These are phyloP conservation scores for Camponotus fellah DNA, from an alignment of 2,888 invertebrate genomes.

Conservation along the genomic window DNA sequence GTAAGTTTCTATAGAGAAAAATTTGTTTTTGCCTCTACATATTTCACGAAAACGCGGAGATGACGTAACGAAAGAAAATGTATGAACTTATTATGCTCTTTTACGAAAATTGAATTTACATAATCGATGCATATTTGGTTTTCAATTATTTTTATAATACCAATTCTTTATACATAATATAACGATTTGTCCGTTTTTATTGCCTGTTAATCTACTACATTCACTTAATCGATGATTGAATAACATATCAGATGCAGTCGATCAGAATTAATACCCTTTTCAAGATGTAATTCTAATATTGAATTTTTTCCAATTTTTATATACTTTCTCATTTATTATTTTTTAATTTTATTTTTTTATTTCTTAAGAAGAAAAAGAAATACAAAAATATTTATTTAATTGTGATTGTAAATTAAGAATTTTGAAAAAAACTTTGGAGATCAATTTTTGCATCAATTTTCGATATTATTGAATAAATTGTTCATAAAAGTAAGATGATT, in stretches of 20 bases:
- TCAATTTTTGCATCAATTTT: not conserved
- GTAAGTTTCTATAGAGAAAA: slow-evolving; percentile 17
- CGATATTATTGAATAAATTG: not conserved
- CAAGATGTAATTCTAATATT: not conserved
- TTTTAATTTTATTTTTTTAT: not conserved
- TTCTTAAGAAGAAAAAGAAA: not conserved
- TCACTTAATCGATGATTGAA: slow-evolving; percentile 3
- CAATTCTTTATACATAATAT: not conserved
- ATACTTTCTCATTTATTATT: not conserved
- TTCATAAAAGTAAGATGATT: not conserved
- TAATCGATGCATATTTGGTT: not conserved
- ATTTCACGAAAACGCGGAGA: slow-evolving; percentile 1
- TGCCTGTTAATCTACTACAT: slow-evolving; percentile 9
- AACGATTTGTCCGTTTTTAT: not conserved
- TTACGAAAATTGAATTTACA: not conserved
- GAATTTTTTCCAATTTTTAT: not conserved
- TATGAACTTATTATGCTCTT: not conserved
- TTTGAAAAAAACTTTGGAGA: not conserved
- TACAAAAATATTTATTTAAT: not conserved
- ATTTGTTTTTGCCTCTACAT: slow-evolving; percentile 11
- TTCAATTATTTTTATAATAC: not conserved
- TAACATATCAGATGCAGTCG: not conserved
- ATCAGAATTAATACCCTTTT: slow-evolving; percentile 7
- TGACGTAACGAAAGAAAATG: not conserved
- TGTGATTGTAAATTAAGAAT: not conserved